Percentiles rank a stretch among this genome's conserved stretches.
phyloP scores from a whole-genome alignment of 92 coral and sea anemone species.

The Paramuricea clavata region DNA sequence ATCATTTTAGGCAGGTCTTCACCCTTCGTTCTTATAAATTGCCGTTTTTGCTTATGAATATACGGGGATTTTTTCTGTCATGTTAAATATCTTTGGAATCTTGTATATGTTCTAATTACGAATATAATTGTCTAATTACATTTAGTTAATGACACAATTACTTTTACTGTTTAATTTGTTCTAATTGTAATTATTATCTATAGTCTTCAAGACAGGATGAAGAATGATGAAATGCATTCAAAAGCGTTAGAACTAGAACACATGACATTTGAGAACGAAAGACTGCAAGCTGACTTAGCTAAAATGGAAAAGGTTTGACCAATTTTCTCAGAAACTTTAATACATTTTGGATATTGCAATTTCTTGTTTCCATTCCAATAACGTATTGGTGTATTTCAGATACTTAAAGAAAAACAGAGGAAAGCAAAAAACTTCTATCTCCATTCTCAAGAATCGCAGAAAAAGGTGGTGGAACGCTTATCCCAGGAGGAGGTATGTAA shows the following conservation, averaged over 20 bases:
- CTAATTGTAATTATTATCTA: background rate
- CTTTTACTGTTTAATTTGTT: no score
- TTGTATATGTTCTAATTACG: background rate
- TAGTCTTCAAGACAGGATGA: constrained; percentile 47
- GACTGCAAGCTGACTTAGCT: constrained; percentile 37
- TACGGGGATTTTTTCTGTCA: no score
- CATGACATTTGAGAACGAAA: constrained; percentile 40
- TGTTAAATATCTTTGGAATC: background rate
- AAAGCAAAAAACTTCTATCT: constrained; percentile 39
- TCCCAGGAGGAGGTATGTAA: constrained; percentile 46
- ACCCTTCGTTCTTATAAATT: no score
- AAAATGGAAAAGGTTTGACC: constrained; percentile 57
- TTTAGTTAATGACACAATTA: no score
- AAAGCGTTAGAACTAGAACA: constrained; percentile 43
- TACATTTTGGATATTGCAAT: background rate
- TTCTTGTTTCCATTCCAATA: background rate
- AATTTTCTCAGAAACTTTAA: background rate
- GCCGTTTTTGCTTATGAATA: no score
- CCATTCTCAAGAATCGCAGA: constrained; percentile 44
- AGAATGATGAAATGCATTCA: constrained; percentile 51
- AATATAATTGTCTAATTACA: no score
- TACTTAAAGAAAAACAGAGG: constrained; percentile 42
- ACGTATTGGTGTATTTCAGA: background rate
- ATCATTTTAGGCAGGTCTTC: no score
- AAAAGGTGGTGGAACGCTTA: constrained; percentile 35